These are phyloP conservation scores for Chrysaora quinquecirrha DNA, from an alignment of 30 jellyfish, hydroid and myxozoan species.

Conservation along the genomic window DNA sequence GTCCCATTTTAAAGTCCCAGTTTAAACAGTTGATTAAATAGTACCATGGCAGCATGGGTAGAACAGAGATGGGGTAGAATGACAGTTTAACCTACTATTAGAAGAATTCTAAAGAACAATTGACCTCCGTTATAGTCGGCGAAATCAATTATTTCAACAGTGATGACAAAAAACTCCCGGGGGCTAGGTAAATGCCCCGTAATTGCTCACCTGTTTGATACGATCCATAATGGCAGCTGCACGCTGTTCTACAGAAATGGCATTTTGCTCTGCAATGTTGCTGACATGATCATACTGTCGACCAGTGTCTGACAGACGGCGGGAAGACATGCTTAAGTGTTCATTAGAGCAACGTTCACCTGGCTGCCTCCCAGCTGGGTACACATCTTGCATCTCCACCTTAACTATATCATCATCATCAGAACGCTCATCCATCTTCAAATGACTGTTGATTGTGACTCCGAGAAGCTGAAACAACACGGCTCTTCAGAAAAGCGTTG, in stretches of 20 bases:
- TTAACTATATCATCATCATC: conserved; percentile 71
- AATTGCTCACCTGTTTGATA: conserved; percentile 72
- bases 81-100: too few relatives aligned
- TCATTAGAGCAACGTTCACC: background rate
- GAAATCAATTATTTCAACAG: too few relatives aligned
- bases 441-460: too few relatives aligned
- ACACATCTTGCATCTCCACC: conserved; percentile 75
- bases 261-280: conserved; percentile 40
- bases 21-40: too few relatives aligned
- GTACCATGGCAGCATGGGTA: too few relatives aligned
- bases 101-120: too few relatives aligned
- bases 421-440: conserved; percentile 10
- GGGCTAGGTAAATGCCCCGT: too few relatives aligned
- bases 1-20: too few relatives aligned
- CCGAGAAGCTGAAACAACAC: too few relatives aligned
- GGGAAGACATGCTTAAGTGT: background rate
- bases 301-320: background rate
- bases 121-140: too few relatives aligned
- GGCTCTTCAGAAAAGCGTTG: conserved; percentile 23
- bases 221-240: conserved; percentile 86
- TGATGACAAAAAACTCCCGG: too few relatives aligned
- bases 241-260: conserved; percentile 70
- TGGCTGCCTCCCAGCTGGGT: conserved; percentile 69
- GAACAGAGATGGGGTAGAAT: too few relatives aligned
- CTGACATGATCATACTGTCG: conserved; percentile 36